Evolutionary conservation across 2,888 invertebrate species (phyloP).

Genomic region (Tetropium fuscum): DNA sequence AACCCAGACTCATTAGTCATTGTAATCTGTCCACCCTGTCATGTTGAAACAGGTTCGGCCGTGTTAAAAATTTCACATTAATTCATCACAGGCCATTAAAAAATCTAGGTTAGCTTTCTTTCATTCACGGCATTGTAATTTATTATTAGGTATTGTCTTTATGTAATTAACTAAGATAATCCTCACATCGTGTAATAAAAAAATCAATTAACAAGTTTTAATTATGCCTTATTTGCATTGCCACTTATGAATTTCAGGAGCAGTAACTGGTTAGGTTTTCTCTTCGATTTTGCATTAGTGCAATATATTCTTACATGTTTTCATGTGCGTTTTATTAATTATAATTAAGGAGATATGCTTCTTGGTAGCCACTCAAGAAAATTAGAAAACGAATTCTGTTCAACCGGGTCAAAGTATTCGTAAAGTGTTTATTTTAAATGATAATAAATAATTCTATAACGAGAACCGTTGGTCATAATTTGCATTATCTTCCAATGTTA

Average conservation of each 20-base stretch:
- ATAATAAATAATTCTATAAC: too few species aligned
- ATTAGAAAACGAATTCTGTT: too few species aligned
- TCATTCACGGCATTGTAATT: slow-evolving; percentile 2
- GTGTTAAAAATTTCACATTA: slow-evolving; percentile 12
- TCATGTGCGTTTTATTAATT: too few species aligned
- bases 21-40: background rate
- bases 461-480: too few species aligned
- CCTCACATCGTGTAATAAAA: slow-evolving; percentile 2
- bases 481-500: too few species aligned
- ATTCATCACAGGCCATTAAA: slow-evolving; percentile 8
- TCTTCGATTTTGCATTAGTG: background rate
- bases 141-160: slow-evolving; percentile 14
- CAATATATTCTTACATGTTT: too few species aligned
- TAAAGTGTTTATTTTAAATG: too few species aligned
- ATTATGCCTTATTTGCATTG: background rate
- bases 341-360: too few species aligned
- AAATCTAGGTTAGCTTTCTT: slow-evolving; percentile 26
- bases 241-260: background rate
- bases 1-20: background rate
- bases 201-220: background rate
- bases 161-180: slow-evolving; percentile 9
- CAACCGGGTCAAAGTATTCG: too few species aligned
- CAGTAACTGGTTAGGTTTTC: background rate
- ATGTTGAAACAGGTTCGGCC: slow-evolving; percentile 9
- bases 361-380: too few species aligned